phyloP scores from a whole-genome alignment of 2,888 invertebrate genomes.

The Synergus gifuensis region DNA sequence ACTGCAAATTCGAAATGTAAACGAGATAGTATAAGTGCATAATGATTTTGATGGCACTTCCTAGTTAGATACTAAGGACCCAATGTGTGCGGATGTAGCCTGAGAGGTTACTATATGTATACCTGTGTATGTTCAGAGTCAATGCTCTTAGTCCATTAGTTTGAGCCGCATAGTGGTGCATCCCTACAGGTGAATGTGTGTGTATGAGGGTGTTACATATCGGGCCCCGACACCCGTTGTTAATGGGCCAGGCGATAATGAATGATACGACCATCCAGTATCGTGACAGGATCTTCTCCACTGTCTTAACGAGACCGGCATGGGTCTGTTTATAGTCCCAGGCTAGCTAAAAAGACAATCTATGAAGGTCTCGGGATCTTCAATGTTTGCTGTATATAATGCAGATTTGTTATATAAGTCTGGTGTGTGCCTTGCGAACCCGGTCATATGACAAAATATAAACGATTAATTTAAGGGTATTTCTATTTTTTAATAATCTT shows the following conservation, averaged over 20 bases:
- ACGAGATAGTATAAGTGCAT: background rate
- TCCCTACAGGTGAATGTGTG: constrained; percentile 3
- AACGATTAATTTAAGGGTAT: background rate
- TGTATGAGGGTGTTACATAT: constrained; percentile 46
- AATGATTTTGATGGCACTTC: background rate
- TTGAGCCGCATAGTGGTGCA: background rate
- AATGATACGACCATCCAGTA: constrained; percentile 50
- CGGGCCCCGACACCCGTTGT: constrained; percentile 44
- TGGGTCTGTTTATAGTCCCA: background rate
- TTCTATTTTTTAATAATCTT: background rate
- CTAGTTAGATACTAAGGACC: constrained; percentile 12
- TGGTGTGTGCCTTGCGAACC: background rate
- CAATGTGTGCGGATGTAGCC: background rate
- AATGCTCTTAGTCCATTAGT: constrained; percentile 16
- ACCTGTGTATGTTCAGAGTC: constrained; percentile 15
- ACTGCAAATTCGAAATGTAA: constrained; percentile 4
- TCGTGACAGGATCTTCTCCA: constrained; percentile 42
- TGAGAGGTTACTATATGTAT: background rate
- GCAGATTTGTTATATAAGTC: background rate
- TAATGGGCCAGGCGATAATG: constrained; percentile 52
- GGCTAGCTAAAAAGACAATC: background rate
- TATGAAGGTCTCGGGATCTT: background rate
- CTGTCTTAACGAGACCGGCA: background rate
- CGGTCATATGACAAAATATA: background rate
- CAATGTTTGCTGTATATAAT: background rate